Evolutionary conservation across 2,888 invertebrate species (phyloP).

Genomic region (Callyntrura guangdongensis): DNA sequence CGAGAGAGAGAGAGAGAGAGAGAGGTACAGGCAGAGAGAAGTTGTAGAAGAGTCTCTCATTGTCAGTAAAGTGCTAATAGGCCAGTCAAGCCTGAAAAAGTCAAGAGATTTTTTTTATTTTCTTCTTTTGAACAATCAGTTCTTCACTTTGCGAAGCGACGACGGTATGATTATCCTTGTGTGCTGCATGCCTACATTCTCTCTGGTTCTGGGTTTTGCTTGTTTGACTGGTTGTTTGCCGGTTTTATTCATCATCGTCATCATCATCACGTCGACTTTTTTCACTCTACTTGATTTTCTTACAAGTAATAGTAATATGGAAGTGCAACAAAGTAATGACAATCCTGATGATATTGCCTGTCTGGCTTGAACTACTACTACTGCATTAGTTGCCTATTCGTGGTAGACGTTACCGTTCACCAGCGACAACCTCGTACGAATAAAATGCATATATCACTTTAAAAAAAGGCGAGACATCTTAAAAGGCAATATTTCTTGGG

Average conservation of each 20-base stretch:
- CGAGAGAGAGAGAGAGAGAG: conserved; percentile 15
- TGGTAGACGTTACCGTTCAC: conserved; percentile 1
- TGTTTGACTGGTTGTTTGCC: conserved; percentile 42
- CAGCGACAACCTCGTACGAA: neutral
- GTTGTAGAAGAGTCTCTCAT: conserved; percentile 59
- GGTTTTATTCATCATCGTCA: conserved; percentile 43
- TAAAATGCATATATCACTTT: conserved; percentile 49
- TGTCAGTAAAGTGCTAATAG: conserved; percentile 65
- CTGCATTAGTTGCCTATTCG: too few species aligned
- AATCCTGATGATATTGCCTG: neutral
- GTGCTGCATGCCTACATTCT: conserved; percentile 5
- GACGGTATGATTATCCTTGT: too few species aligned
- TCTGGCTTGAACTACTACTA: too few species aligned
- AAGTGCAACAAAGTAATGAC: conserved; percentile 6
- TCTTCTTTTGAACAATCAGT: conserved; percentile 39
- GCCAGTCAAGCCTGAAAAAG: conserved; percentile 10
- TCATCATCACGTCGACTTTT: too few species aligned
- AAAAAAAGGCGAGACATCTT: conserved; percentile 49
- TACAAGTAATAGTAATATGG: conserved; percentile 12
- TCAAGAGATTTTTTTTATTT: conserved; percentile 33
- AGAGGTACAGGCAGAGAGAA: too few species aligned
- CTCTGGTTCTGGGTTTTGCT: conserved; percentile 26
- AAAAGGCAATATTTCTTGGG: conserved; percentile 51
- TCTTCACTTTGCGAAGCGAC: too few species aligned
- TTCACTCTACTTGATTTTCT: neutral